Conservation (phyloP, 1,140 invertebrate genomes). For the Aradophagus sp. region DNA sequence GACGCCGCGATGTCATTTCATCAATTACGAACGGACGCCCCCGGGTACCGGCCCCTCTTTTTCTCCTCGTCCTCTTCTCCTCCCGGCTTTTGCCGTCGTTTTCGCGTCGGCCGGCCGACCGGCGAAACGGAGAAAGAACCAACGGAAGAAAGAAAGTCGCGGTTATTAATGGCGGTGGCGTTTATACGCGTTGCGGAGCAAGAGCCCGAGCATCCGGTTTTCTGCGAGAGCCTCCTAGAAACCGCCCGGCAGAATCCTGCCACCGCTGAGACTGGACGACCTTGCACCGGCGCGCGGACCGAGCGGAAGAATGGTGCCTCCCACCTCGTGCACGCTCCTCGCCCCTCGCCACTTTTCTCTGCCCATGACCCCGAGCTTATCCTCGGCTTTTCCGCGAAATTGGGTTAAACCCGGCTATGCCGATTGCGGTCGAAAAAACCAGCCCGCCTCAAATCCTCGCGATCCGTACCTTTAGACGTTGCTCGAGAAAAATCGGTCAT, state of each 20-base stretch:
- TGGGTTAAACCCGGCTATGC: conserved; percentile 36
- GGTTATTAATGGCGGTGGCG: conserved; percentile 65
- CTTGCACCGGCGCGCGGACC: conserved; percentile 54
- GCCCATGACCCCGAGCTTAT: conserved; percentile 26
- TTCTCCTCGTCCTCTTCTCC: too few species aligned
- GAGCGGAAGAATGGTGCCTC: conserved; percentile 29
- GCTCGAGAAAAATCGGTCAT: too few species aligned
- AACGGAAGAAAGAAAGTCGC: conserved; percentile 59
- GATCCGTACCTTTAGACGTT: too few species aligned
- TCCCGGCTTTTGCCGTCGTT: too few species aligned
- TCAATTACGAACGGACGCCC: conserved; percentile 59
- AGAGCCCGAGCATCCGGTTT: conserved; percentile 64
- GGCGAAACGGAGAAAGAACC: too few species aligned
- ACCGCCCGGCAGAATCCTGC: conserved; percentile 51
- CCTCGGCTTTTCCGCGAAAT: conserved; percentile 43
- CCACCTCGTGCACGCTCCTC: conserved; percentile 11
- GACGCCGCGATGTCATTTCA: conserved; percentile 59
- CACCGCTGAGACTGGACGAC: conserved; percentile 59
- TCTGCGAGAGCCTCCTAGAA: conserved; percentile 54
- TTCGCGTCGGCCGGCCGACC: conserved; percentile 50
- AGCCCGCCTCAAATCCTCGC: too few species aligned
- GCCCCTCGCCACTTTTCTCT: conserved; percentile 33
- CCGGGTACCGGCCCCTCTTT: conserved; percentile 48
- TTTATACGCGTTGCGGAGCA: conserved; percentile 54
- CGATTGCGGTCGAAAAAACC: background rate